Conservation (phyloP, 2,113 vertebrate species). For the Melospiza georgiana region DNA sequence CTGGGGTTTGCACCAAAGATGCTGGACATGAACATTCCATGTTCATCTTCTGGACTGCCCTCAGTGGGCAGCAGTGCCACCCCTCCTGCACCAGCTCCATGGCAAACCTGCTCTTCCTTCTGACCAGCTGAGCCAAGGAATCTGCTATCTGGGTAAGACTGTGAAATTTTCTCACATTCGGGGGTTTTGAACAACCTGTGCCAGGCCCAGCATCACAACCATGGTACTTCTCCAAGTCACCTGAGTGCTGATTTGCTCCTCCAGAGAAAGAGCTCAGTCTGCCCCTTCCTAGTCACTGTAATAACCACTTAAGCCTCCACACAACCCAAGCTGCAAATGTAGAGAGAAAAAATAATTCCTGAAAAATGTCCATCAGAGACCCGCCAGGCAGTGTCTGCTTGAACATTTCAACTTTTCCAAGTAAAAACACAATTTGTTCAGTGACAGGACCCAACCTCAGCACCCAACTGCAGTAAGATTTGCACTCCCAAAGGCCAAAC, state of each 20-base stretch:
- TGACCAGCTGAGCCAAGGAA: not conserved
- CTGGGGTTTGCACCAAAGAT: not conserved
- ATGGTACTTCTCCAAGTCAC: not conserved
- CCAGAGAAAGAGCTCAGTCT: not conserved
- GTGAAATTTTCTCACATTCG: not conserved
- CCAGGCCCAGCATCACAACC: not conserved
- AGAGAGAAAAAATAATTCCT: not conserved
- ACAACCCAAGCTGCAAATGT: not conserved
- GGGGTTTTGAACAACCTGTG: not conserved
- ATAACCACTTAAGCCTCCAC: not conserved
- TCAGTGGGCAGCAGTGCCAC: not conserved
- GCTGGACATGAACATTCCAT: not conserved
- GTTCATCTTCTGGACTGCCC: not conserved
- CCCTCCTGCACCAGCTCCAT: rapidly evolving
- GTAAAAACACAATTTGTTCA: not conserved
- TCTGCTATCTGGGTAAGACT: not conserved
- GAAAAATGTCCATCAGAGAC: not conserved
- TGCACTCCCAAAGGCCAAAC: not conserved
- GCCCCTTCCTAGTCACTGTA: rapidly evolving
- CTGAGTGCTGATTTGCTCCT: not conserved
- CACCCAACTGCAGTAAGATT: not conserved
- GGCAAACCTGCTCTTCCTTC: not conserved
- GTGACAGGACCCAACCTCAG: not conserved
- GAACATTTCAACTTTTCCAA: not conserved
- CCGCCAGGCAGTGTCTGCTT: not conserved